Conservation (phyloP, 2,888 invertebrate species). For the Drosophila mettleri region DNA sequence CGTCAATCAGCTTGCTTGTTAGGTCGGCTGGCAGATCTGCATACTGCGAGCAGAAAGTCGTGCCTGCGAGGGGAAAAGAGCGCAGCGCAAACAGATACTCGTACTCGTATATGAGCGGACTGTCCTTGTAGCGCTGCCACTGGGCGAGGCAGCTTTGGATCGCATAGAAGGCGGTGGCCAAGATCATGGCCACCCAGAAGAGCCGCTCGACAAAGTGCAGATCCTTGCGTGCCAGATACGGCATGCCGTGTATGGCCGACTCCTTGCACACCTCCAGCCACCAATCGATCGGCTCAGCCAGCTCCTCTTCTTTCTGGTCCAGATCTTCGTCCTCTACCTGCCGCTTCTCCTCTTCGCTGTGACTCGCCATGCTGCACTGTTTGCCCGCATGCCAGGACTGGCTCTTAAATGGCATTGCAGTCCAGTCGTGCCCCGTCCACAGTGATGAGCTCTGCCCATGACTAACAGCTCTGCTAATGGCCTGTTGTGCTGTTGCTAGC, state of each 20-base stretch:
- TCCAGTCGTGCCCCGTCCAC: constrained; percentile 18
- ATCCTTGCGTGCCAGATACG: constrained; percentile 74
- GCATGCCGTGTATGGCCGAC: constrained; percentile 81
- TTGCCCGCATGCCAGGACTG: constrained; percentile 13
- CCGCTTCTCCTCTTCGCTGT: not conserved
- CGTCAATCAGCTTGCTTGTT: not conserved
- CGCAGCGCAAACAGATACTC: constrained; percentile 85
- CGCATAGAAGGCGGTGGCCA: constrained; percentile 71
- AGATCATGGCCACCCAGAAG: constrained; percentile 73
- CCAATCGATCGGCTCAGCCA: constrained; percentile 35
- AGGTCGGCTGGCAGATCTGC: not conserved
- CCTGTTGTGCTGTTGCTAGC: constrained; percentile 33
- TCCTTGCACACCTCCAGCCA: constrained; percentile 65
- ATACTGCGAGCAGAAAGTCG: constrained; percentile 86
- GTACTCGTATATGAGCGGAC: constrained; percentile 86
- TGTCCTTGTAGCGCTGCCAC: constrained; percentile 85
- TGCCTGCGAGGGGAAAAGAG: constrained; percentile 85
- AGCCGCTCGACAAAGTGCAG: constrained; percentile 78
- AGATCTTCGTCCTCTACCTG: not conserved
- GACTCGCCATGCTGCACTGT: constrained; percentile 46
- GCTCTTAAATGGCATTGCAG: constrained; percentile 15
- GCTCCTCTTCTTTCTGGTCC: not conserved
- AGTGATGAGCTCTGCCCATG: constrained; percentile 18
- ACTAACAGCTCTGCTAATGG: constrained; percentile 33
- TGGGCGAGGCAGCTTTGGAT: constrained; percentile 73